A percentile compares a stretch with the other conserved stretches of the same genome.
Conservation (phyloP, 2,113 vertebrate genomes). For the Ivindomyrus marchei region DNA sequence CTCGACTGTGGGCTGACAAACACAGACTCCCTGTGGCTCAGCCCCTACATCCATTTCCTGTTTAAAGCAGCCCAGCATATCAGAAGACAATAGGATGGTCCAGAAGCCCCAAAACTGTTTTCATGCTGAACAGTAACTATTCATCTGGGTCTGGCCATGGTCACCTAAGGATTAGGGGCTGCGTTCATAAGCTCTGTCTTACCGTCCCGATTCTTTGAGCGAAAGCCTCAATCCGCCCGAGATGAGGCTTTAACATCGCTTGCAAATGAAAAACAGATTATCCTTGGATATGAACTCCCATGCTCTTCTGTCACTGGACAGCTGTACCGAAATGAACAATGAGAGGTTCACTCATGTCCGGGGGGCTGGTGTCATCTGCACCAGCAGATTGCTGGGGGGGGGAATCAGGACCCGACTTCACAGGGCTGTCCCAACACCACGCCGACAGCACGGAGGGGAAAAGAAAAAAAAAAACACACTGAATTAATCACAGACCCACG, state of each 20-base stretch:
- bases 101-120: conserved; percentile 48
- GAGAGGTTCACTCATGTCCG: conserved; percentile 40
- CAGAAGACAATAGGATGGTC: conserved; percentile 49
- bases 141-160: conserved; percentile 46
- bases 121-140: conserved; percentile 46
- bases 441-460: conserved; percentile 25
- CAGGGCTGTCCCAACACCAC: conserved; percentile 31
- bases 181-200: conserved; percentile 36
- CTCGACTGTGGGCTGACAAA: conserved; percentile 67
- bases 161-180: conserved; percentile 53
- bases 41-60: conserved; percentile 38
- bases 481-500: conserved; percentile 45
- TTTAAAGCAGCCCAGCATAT: conserved; percentile 42
- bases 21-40: conserved; percentile 41
- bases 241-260: conserved; percentile 56
- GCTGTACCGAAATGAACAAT: conserved; percentile 51
- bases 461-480: conserved; percentile 23
- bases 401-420: conserved; percentile 46
- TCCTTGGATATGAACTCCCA: conserved; percentile 60
- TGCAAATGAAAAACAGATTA: conserved; percentile 62
- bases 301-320: conserved; percentile 52
- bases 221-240: conserved; percentile 53
- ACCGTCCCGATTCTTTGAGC: conserved; percentile 49
- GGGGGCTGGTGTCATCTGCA: conserved; percentile 43
- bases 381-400: conserved; percentile 43